phyloP scores from a whole-genome alignment of 2,113 vertebrate genomes.

The Cyprinodon tularosa region DNA sequence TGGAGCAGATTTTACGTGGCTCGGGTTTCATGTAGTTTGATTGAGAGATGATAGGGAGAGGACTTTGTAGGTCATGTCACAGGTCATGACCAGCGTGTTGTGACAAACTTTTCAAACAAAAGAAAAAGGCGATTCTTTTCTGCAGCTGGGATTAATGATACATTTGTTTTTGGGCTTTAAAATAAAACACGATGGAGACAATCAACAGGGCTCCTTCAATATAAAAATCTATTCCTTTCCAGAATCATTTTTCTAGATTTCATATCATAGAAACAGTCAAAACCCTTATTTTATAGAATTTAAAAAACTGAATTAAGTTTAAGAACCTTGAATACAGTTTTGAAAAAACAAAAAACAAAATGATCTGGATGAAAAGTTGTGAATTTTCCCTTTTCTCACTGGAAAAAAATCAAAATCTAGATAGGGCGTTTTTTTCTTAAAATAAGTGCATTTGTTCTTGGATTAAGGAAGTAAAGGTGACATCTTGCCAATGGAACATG shows the following conservation, averaged over 20 bases:
- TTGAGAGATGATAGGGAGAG: conserved; percentile 52
- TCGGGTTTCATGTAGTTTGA: conserved; percentile 67
- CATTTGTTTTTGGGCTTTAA: conserved; percentile 50
- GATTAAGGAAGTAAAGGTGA: too few species aligned
- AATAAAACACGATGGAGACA: conserved; percentile 62
- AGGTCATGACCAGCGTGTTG: conserved; percentile 63
- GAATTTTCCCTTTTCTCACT: too few species aligned
- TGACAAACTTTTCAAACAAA: conserved; percentile 76
- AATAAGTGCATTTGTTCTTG: too few species aligned
- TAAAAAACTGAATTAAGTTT: too few species aligned
- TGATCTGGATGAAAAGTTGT: neutral
- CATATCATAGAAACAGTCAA: neutral
- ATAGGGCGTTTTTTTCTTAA: too few species aligned
- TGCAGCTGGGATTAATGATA: neutral
- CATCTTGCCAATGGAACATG: too few species aligned
- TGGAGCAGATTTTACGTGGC: conserved; percentile 38
- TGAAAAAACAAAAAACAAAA: neutral
- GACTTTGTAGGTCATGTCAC: conserved; percentile 57
- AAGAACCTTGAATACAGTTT: too few species aligned
- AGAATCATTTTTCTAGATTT: neutral
- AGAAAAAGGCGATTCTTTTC: conserved; percentile 30
- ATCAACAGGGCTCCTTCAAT: conserved; percentile 7
- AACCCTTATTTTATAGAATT: neutral
- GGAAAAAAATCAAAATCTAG: too few species aligned
- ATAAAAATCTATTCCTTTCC: neutral